These are phyloP conservation scores for Halesus radiatus DNA, from an alignment of 1,140 invertebrate genomes.

Conservation along the genomic window DNA sequence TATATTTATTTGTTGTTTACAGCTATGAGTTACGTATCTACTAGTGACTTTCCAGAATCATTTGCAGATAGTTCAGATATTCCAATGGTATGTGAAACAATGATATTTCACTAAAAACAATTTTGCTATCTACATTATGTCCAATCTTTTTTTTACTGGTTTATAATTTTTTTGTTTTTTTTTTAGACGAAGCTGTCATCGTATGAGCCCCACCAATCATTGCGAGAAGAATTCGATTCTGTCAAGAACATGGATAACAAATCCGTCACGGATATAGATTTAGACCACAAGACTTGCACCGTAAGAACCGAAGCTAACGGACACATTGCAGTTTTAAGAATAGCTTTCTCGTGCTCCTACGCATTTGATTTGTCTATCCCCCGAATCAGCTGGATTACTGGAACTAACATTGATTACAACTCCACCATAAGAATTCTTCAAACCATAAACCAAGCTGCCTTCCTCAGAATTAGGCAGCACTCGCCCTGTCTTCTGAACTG, in stretches of 20 bases:
- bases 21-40: too few species aligned
- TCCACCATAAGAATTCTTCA: slow-evolving; percentile 69
- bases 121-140: slow-evolving; percentile 61
- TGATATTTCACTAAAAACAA: too few species aligned
- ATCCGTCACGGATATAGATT: slow-evolving; percentile 84
- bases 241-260: slow-evolving; percentile 87
- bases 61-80: too few species aligned
- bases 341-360: slow-evolving; percentile 85
- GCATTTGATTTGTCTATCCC: slow-evolving; percentile 74
- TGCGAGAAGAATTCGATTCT: slow-evolving; percentile 89
- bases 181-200: slow-evolving; percentile 59
- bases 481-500: slow-evolving; percentile 67
- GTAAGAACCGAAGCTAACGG: slow-evolving; percentile 82
- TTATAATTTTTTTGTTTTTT: slow-evolving; percentile 67
- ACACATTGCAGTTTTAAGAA: slow-evolving; percentile 81
- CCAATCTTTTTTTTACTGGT: not conserved
- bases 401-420: slow-evolving; percentile 67
- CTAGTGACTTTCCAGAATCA: too few species aligned
- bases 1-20: too few species aligned
- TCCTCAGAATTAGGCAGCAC: slow-evolving; percentile 66
- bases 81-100: too few species aligned
- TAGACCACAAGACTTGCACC: slow-evolving; percentile 79
- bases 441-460: slow-evolving; percentile 66
- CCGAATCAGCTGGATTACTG: slow-evolving; percentile 67
- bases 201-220: too few species aligned